phyloP scores from a whole-genome alignment of 2,113 vertebrate species.

The Thamnophis sirtalis region DNA sequence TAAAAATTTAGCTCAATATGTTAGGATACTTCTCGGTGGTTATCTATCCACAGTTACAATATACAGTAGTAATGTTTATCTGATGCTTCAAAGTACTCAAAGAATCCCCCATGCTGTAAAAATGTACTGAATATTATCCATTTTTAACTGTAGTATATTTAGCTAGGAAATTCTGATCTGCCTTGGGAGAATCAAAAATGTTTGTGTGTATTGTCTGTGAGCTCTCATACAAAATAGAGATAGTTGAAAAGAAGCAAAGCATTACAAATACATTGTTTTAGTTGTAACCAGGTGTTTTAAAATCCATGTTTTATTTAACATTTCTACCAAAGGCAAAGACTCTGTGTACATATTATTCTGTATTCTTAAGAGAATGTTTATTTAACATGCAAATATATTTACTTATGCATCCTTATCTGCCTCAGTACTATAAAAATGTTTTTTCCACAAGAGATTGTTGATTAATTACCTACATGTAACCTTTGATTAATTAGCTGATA shows the following conservation, averaged over 20 bases:
- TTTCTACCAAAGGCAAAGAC: background rate
- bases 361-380: background rate
- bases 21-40: background rate
- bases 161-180: background rate
- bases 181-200: background rate
- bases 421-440: constrained; percentile 2
- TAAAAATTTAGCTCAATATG: background rate
- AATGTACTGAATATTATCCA: background rate
- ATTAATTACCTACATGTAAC: constrained; percentile 66
- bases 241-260: background rate
- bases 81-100: background rate
- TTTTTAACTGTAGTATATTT: background rate
- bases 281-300: background rate
- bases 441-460: constrained; percentile 58
- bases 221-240: background rate
- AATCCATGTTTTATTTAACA: background rate
- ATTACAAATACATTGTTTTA: background rate
- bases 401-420: constrained; percentile 27
- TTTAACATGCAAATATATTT: constrained; percentile 27
- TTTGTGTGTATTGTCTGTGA: background rate
- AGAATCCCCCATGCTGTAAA: background rate
- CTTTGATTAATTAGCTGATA: constrained; percentile 72
- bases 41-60: background rate
- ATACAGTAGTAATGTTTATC: background rate
- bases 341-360: background rate